phyloP scores from a whole-genome alignment of 2,797 vertebrate genomes.

The Brachyrhaphis roseni region DNA sequence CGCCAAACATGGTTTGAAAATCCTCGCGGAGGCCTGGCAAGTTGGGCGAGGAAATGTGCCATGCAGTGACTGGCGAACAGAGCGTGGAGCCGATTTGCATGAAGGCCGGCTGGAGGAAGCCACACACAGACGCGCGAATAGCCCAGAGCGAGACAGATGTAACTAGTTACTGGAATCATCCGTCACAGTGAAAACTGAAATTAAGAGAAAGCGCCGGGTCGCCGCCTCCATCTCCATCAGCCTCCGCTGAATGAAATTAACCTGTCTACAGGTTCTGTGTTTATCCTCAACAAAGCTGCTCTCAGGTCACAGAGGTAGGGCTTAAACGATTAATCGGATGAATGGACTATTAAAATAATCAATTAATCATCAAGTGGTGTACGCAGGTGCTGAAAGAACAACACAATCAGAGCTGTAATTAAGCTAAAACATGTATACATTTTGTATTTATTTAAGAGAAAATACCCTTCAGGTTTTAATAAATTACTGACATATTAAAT shows the following conservation, averaged over 20 bases:
- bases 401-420: too few relatives aligned
- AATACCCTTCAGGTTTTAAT: too few relatives aligned
- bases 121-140: slow-evolving; percentile 43
- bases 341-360: too few relatives aligned
- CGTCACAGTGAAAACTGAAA: slow-evolving; percentile 47
- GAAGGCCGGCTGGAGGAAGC: slow-evolving; percentile 35
- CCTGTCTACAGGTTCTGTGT: not conserved
- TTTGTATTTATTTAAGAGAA: too few relatives aligned
- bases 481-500: too few relatives aligned
- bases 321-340: too few relatives aligned
- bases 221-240: slow-evolving; percentile 19
- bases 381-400: too few relatives aligned
- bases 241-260: slow-evolving; percentile 3
- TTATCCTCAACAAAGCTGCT: slow-evolving; percentile 37
- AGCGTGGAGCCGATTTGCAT: slow-evolving; percentile 43
- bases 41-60: slow-evolving; percentile 47
- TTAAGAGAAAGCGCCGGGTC: slow-evolving; percentile 47
- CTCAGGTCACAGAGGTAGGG: not conserved
- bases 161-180: slow-evolving; percentile 59
- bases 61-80: slow-evolving; percentile 62
- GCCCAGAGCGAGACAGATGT: slow-evolving; percentile 45
- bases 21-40: slow-evolving; percentile 28
- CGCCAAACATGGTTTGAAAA: slow-evolving; percentile 39
- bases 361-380: too few relatives aligned
- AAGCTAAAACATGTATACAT: too few relatives aligned